Evolutionary conservation across 2,113 vertebrate genomes (phyloP), one percentile per base, ranked within the genome.

Genomic region (Hemiprocne comata): DNA sequence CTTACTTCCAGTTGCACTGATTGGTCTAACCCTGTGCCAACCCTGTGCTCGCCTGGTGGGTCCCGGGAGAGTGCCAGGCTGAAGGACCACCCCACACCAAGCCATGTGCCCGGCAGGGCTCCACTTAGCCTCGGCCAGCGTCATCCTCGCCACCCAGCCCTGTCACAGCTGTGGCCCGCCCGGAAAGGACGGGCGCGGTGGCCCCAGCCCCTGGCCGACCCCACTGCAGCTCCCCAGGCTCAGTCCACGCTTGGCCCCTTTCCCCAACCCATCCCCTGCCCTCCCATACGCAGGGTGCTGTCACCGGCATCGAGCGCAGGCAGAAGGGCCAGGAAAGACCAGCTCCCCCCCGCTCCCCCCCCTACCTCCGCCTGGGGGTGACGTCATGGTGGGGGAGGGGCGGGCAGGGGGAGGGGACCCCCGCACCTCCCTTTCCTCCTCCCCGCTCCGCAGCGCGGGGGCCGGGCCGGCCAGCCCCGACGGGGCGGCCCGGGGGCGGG

Each of bases 321-420:
- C 73, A 10, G 31, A 13, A 58, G 44, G 48, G 36, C 77, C 38
- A 57, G 93, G 91, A 95, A 62, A 88, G 67, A 88, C 62, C 89
- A 28, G 58, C 42, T 48, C 55, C 25, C 64, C 44, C 25, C 4
- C 7, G 7, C 34, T 50, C 24, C 44, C 70, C 36, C 57, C n/a
- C 53, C 53, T 19, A 29, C 16, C 73, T 60, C 77, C 80, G 44
- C 66, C 46, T 46, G 40, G 21, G 70, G 94, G 73, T 97, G 96
- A 97, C 96, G 93, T 97, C 94, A 97, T 93, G 83, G 92, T 90
- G 58, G 92, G 77, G 76, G 91, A 70, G 88, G 89, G 93, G 85
- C 69, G 66, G 89, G 71, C 44, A 76, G 89, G n/a, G 66, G 76
- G 94, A 91, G 94, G 89, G 76, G 80, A 78, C 85, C 82, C 76